Conservation (phyloP, 2,113 vertebrate species). For the Hemichromis elongatus region DNA sequence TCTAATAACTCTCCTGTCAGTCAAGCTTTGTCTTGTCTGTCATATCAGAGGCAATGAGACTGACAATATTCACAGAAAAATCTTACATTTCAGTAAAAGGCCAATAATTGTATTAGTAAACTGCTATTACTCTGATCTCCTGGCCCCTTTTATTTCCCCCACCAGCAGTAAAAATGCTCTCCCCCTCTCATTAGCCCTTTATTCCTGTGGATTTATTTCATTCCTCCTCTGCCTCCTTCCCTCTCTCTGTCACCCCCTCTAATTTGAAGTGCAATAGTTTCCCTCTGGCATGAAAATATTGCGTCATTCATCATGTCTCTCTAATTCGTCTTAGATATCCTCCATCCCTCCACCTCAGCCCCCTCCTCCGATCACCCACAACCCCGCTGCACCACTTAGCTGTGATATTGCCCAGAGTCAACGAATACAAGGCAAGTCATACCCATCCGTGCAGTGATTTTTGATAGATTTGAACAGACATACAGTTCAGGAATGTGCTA, state of each 20-base stretch:
- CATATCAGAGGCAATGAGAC: not conserved
- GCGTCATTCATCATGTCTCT: constrained; percentile 71
- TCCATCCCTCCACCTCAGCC: constrained; percentile 2
- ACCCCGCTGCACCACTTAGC: constrained; percentile 41
- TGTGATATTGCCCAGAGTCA: constrained; percentile 45
- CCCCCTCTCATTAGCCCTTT: constrained; percentile 45
- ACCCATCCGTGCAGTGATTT: constrained; percentile 28
- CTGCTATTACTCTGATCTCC: not conserved
- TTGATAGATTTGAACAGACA: constrained; percentile 31
- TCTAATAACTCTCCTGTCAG: not conserved
- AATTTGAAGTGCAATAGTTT: constrained; percentile 72
- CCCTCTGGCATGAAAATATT: constrained; percentile 71
- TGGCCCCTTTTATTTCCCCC: not conserved
- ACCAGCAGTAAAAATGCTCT: not conserved
- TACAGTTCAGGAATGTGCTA: constrained; percentile 35
- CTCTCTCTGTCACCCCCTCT: constrained; percentile 55
- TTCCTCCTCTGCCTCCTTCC: constrained; percentile 44
- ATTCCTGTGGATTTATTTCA: constrained; percentile 51
- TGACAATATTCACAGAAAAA: not conserved
- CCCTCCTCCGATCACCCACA: constrained; percentile 10
- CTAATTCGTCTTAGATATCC: constrained; percentile 68
- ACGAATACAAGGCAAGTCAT: constrained; percentile 33
- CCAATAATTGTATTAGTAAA: constrained; percentile 18
- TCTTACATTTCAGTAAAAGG: not conserved
- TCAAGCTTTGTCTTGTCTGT: not conserved